A percentile compares a stretch with the other conserved stretches of the same genome.
Evolutionary conservation across 1,140 invertebrate genomes (phyloP).

Genomic region (Drosophila insularis): DNA sequence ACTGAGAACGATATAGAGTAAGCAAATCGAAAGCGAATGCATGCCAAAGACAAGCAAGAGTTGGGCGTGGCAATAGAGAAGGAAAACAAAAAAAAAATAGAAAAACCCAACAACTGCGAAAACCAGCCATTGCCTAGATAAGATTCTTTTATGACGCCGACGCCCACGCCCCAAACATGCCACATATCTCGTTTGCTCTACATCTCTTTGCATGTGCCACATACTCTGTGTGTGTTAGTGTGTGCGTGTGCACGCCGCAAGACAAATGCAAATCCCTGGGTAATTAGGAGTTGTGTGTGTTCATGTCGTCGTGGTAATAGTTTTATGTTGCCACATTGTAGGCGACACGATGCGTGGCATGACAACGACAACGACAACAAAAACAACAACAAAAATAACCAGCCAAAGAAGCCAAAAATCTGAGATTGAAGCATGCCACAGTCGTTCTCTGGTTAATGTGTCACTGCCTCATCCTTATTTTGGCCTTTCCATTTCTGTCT

Average conservation of each 20-base stretch:
- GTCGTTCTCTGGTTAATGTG: conserved; percentile 66
- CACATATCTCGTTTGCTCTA: neutral
- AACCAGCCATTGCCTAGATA: conserved; percentile 53
- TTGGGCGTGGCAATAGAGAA: conserved; percentile 41
- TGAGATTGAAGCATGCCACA: conserved; percentile 65
- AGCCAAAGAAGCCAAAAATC: conserved; percentile 19
- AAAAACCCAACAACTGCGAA: conserved; percentile 7
- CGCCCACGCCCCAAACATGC: conserved; percentile 45
- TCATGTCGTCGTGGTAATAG: conserved; percentile 80
- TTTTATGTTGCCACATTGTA: conserved; percentile 81
- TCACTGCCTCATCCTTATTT: conserved; percentile 24
- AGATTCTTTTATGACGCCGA: conserved; percentile 71
- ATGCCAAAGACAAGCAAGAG: conserved; percentile 51
- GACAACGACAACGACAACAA: conserved; percentile 12
- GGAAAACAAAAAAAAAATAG: neutral
- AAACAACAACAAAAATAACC: neutral
- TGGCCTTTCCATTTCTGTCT: conserved; percentile 26
- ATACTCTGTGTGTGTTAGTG: conserved; percentile 5
- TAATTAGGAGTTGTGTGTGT: conserved; percentile 80
- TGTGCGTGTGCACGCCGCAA: conserved; percentile 55
- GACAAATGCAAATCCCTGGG: conserved; percentile 79
- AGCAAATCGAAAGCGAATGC: conserved; percentile 33
- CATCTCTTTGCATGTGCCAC: neutral
- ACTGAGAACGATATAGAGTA: neutral
- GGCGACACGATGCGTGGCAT: conserved; percentile 68